These are phyloP conservation scores for Gavialis gangeticus DNA, from an alignment of 2,113 vertebrate genomes.

Conservation along the genomic window DNA sequence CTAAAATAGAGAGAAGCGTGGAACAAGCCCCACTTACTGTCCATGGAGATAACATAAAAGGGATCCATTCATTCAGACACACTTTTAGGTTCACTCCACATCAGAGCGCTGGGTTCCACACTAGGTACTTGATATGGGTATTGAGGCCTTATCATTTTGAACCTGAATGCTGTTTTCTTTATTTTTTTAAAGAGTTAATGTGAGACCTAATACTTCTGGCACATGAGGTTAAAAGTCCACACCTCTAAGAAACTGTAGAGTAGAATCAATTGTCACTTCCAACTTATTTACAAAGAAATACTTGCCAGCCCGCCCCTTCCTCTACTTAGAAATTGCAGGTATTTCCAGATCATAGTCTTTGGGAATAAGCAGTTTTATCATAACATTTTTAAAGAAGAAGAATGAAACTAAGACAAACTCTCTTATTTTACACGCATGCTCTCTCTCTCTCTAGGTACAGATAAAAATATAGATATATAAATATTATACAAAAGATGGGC, in stretches of 20 bases:
- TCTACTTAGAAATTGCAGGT: conserved; percentile 14
- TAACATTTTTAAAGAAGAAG: not conserved
- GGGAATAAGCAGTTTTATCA: not conserved
- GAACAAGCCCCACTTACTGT: conserved; percentile 10
- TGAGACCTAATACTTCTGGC: not conserved
- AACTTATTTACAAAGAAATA: conserved; percentile 45
- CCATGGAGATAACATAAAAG: not conserved
- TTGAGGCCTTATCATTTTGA: not conserved
- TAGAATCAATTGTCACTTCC: conserved; percentile 34
- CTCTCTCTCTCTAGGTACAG: fast-evolving
- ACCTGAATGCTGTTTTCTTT: not conserved
- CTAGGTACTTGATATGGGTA: not conserved
- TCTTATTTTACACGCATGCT: not conserved
- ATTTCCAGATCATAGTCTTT: not conserved
- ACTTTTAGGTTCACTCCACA: conserved; percentile 1
- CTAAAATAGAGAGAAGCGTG: not conserved
- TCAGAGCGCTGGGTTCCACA: not conserved
- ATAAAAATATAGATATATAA: not conserved
- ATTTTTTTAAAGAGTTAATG: conserved; percentile 26
- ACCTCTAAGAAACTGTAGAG: not conserved
- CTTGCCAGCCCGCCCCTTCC: conserved; percentile 20
- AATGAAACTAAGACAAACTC: not conserved
- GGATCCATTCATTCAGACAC: not conserved
- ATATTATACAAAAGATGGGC: not conserved
- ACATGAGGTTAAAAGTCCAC: not conserved